Evolutionary conservation across 2,888 invertebrate genomes (phyloP), one percentile per base, ranked within the genome.

Genomic region (Andrena trimmerana): DNA sequence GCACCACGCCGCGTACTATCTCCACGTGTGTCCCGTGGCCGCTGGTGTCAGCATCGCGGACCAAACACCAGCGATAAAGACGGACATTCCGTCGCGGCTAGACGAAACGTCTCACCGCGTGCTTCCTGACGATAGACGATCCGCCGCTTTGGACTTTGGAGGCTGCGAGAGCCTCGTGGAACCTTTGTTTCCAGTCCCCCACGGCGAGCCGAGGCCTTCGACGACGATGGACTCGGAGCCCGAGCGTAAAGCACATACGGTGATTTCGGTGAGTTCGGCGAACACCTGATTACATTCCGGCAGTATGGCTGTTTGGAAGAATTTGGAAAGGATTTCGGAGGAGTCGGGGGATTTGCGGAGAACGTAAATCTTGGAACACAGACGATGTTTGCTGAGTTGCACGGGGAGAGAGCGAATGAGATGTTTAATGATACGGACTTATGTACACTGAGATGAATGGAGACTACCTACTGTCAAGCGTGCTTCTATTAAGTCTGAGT

Each of bases 1-100:
- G 86, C 86, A 88, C 88, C 88, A 83, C 86, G 84, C 83, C 81
- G 70, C 84, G 29, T 36, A 29, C 67, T 83, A 86, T 88, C 87
- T 78, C 89, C 88, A 87, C 89, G 90, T 89, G 87, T 81, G 78
- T 63, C 67, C 83, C 76, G 79, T 79, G 85, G 63, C 71, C 73
- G 80, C 78, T 31, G 69, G 59, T 78, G 88, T 86, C 87, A 87
- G 87, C 88, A 79, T 48, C 79, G 79, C 65, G 75, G 73, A 67
- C 69, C 52, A 57, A 66, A 68, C 59, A 57, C 50, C 36, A 16
- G 36, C 66, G 85, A 85, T 78, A 85, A 85, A 76, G 20, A 59
- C 52, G 50, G 54, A 62, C 72, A 69, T 71, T 66, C 77, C 79
- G 36, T 67, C 42, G 59, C 54, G 65, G 20, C 57, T 59, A 82